Conservation (phyloP, 2,797 vertebrate species). For the Liparis tanakae region DNA sequence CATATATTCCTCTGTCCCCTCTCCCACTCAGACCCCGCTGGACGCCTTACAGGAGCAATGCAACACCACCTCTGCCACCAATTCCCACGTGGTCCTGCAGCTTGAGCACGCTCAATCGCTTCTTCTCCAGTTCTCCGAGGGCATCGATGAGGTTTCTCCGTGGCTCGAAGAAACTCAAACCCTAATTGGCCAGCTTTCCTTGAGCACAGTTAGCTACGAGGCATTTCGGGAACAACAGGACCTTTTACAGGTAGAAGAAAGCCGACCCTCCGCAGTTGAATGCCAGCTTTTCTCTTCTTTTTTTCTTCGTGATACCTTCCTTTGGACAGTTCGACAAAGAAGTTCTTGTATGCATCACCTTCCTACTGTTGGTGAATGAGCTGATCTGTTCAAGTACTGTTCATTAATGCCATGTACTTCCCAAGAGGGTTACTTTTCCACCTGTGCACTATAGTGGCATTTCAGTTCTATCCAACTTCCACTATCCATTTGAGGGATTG, state of each 20-base stretch:
- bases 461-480: conserved; percentile 22
- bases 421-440: conserved; percentile 24
- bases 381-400: conserved; percentile 26
- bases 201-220: conserved; percentile 82
- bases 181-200: conserved; percentile 77
- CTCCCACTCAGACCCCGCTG: conserved; percentile 72
- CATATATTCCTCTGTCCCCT: neutral
- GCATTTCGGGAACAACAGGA: conserved; percentile 90
- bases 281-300: conserved; percentile 37
- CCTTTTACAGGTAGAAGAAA: conserved; percentile 86
- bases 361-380: conserved; percentile 38
- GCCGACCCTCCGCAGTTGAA: conserved; percentile 28
- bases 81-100: conserved; percentile 81
- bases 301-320: conserved; percentile 16
- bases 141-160: conserved; percentile 84
- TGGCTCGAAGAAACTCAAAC: conserved; percentile 88
- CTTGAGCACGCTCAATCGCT: conserved; percentile 89
- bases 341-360: conserved; percentile 48
- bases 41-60: conserved; percentile 81
- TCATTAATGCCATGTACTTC: conserved; percentile 47
- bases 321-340: conserved; percentile 63
- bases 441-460: conserved; percentile 15
- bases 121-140: conserved; percentile 87
- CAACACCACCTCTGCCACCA: conserved; percentile 80
- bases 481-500: neutral